Evolutionary conservation across 1,140 invertebrate genomes (phyloP), one percentile per base, ranked within the genome.

Genomic region (Notospermus geniculatus): DNA sequence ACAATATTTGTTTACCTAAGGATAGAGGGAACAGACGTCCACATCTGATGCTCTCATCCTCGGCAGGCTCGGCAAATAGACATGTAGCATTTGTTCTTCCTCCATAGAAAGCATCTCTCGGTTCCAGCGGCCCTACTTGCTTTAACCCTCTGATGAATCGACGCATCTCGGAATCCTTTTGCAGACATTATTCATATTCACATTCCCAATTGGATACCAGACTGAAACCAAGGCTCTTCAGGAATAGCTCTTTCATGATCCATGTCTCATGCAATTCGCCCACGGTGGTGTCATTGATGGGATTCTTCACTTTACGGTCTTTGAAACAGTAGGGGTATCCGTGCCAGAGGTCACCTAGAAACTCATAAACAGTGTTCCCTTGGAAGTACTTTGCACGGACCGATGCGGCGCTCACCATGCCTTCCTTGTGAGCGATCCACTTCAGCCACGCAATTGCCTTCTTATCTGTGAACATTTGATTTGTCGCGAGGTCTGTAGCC

Each of bases 21-120:
- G 79, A 63, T 80, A 80, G 0, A 81, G 62, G 19, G 70, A 74
- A 29, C 67, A 71, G 43, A 80, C 71, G 62, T 81, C 77, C 0
- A 72, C 41, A 81, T 59, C 65, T 63, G 29, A 80, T 80, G 68
- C 70, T 71, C 66, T 81, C 76, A 52, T 57, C 59, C 17, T 65
- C n/a, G n/a, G n/a, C 43, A 27, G 53, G 54, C 63, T 73, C 67
- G 57, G 73, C 68, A 39, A 67, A 66, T 13, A 74, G 57, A 4
- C 68, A 63, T n/a, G 67, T 70, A 28, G 71, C 75, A 59, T n/a
- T 72, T 19, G 72, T 79, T n/a, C 76, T 43, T 23, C 78, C 77
- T 15, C 79, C 77, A 57, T 71, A 79, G 55, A 80, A 77, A 30
- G 67, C 65, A 50, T 78, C 71, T 46, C 72, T 36, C 17, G 68